Conservation (phyloP, 2,797 vertebrate genomes). For the Gymnodraco acuticeps region DNA sequence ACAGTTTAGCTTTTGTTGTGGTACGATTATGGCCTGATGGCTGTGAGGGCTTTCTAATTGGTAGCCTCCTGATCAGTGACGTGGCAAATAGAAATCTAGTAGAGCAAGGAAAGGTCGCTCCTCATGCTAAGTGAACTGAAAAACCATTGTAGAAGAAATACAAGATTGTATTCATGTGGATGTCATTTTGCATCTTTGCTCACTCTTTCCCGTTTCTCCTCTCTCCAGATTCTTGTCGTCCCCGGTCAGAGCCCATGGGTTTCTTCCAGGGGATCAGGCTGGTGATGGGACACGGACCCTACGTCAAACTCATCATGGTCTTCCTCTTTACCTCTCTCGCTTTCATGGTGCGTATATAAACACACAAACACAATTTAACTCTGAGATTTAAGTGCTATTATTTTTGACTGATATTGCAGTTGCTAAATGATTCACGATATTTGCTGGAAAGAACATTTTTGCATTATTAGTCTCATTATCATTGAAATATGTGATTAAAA, state of each 20-base stretch:
- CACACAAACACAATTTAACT: background rate
- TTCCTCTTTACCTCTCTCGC: conserved; percentile 97
- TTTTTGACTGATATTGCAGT: too few species aligned
- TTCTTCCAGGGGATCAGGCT: conserved; percentile 92
- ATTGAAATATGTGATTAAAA: too few species aligned
- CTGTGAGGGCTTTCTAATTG: conserved; percentile 13
- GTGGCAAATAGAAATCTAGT: conserved; percentile 9
- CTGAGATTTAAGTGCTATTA: background rate
- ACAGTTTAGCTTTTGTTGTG: background rate
- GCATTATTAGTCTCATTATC: too few species aligned
- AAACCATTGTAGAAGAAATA: background rate
- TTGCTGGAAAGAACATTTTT: too few species aligned
- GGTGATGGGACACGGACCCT: conserved; percentile 93
- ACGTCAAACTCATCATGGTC: conserved; percentile 92
- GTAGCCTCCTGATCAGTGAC: conserved; percentile 31
- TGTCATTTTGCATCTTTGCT: background rate
- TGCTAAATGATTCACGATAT: too few species aligned
- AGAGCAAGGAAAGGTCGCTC: conserved; percentile 2
- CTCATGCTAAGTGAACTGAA: background rate
- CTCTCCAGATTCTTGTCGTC: conserved; percentile 82
- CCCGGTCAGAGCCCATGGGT: conserved; percentile 84
- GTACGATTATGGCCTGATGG: conserved; percentile 21
- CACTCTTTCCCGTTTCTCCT: background rate
- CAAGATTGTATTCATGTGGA: background rate
- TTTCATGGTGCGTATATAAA: conserved; percentile 90